Base-by-base conservation (phyloP, 2,797 vertebrate species). In the Morus bassanus region DNA sequence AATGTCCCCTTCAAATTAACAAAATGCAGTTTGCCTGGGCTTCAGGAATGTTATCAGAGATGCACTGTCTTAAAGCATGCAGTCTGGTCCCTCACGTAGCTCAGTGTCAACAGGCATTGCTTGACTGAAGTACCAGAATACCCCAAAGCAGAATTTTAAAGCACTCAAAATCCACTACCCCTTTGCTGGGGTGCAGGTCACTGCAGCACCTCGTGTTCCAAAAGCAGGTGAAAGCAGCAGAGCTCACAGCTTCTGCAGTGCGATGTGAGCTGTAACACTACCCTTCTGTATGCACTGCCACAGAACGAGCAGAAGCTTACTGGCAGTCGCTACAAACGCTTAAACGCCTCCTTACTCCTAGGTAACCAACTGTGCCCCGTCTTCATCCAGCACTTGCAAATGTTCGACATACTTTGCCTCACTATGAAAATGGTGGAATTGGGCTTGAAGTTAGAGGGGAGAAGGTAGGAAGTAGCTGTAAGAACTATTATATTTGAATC, bases 11-110 rank as follows among this genome's bases (percentile, higher is more conserved):
- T 59, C 63, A 48, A 69, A 59, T 45, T 14, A 65, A 46, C 13
- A 50, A 79, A 50, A 51, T 0, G 11, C 25, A 18, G 13, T 13
- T 18, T n/a, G 51, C 46, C 54, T 28, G 50, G 61, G 54, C 39
- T 74, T 59, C 28, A 70, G 30, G 48, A 85, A 85, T 3, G 10
- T 48, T 68, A 41, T 5, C n/a, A 48, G 70, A 81, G 46, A 21
- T 6, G 59, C 0, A 0, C 0, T 53, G 28, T 7, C 73, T 57
- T 23, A 30, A 57, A 1, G 10, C 43, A 43, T 4, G 9, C 25
- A 28, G 54, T 8, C 31, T 23, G 33, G 9, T 56, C 67, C 73
- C 86, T 48, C 30, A 11, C 3, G 10, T 5, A 64, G 21, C 12
- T 70, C 45, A 24, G 9, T 3, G 4, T 43, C 85, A 73, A 65